Evolutionary conservation across 2,113 vertebrate genomes (phyloP).

Genomic region (Reinhardtius hippoglossoides): DNA sequence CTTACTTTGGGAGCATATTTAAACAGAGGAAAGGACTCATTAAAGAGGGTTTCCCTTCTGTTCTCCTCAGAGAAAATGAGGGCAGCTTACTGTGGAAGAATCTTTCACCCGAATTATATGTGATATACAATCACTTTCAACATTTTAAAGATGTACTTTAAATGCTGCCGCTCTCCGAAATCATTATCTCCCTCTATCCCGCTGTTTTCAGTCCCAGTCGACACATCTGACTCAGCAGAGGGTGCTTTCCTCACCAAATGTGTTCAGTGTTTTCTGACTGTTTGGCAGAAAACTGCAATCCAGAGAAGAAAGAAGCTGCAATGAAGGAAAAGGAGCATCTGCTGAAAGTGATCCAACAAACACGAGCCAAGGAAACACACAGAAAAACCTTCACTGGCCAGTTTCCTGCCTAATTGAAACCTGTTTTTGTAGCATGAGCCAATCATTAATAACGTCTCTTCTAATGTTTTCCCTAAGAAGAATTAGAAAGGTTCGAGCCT

Average conservation of each 20-base stretch:
- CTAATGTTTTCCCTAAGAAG: background rate
- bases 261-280: background rate
- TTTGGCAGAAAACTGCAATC: conserved; percentile 1
- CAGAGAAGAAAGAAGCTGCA: background rate
- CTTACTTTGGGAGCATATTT: conserved; percentile 42
- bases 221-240: background rate
- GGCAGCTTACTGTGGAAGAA: background rate
- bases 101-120: conserved; percentile 3
- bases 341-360: conserved; percentile 7
- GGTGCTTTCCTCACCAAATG: background rate
- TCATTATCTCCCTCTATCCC: background rate
- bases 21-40: conserved; percentile 23
- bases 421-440: background rate
- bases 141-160: background rate
- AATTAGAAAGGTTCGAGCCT: background rate
- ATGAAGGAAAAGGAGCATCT: background rate
- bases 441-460: background rate
- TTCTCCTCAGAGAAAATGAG: conserved; percentile 38
- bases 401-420: conserved; percentile 14
- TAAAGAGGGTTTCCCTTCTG: conserved; percentile 21
- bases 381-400: background rate
- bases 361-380: background rate
- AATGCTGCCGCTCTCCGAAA: background rate
- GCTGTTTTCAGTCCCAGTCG: background rate
- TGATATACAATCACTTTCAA: background rate